A percentile compares a stretch with the other conserved stretches of the same genome.
Conservation (phyloP, 2,797 vertebrate species). For the Borostomias antarcticus region DNA sequence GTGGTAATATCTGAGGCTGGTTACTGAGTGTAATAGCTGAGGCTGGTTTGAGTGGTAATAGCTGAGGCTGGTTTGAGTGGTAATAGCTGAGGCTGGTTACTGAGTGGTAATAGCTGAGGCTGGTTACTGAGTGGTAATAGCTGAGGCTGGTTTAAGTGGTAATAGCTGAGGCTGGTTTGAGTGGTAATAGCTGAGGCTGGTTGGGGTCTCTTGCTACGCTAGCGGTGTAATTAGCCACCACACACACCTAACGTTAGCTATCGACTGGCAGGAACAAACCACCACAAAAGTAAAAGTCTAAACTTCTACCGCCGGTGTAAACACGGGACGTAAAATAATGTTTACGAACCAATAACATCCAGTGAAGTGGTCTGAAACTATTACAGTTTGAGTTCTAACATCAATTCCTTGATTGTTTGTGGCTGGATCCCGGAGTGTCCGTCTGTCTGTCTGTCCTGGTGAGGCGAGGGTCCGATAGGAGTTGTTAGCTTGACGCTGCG, state of each 20-base stretch:
- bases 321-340: background rate
- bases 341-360: background rate
- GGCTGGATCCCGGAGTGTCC: slow-evolving; percentile 46
- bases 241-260: slow-evolving; percentile 38
- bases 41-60: slow-evolving; percentile 58
- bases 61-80: slow-evolving; percentile 63
- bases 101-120: too few species aligned
- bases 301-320: slow-evolving; percentile 29
- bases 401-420: slow-evolving; percentile 54
- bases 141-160: slow-evolving; percentile 63
- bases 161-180: too few species aligned
- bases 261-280: slow-evolving; percentile 48
- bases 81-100: too few species aligned
- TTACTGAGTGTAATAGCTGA: too few species aligned
- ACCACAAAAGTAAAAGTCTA: slow-evolving; percentile 24
- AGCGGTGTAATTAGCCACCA: slow-evolving; percentile 41
- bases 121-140: slow-evolving; percentile 55
- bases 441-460: slow-evolving; percentile 56
- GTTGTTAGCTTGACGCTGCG: too few species aligned
- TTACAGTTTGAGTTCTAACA: slow-evolving; percentile 10
- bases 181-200: slow-evolving; percentile 66
- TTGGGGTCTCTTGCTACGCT: slow-evolving; percentile 42
- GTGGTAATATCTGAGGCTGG: too few species aligned
- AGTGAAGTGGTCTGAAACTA: background rate
- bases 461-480: slow-evolving; percentile 55